Evolutionary conservation across 2,113 vertebrate species (phyloP).

Genomic region (Phocoena sinus): DNA sequence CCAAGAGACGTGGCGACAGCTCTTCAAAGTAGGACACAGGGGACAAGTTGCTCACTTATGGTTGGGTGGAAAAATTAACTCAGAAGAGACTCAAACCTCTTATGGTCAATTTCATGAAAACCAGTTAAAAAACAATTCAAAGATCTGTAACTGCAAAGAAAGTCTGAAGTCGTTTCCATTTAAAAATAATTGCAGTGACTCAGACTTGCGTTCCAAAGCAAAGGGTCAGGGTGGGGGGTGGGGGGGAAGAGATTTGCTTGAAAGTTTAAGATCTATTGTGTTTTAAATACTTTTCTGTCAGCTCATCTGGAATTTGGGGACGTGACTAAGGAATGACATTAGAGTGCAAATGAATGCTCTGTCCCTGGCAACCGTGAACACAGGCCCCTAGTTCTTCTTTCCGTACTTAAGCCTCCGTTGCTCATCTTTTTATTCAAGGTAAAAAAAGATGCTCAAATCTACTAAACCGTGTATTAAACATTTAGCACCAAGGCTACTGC

Average conservation of each 20-base stretch:
- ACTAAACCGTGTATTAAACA: neutral
- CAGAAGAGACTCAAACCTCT: slow-evolving; percentile 45
- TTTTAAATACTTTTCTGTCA: neutral
- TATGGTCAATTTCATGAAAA: slow-evolving; percentile 57
- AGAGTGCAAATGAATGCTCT: fast-evolving
- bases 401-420: fast-evolving
- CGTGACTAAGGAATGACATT: neutral
- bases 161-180: slow-evolving; percentile 11
- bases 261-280: neutral
- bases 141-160: neutral
- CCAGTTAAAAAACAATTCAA: slow-evolving; percentile 32
- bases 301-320: neutral
- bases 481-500: neutral
- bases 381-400: fast-evolving
- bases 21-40: slow-evolving; percentile 48
- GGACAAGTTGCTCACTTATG: slow-evolving; percentile 55
- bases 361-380: neutral
- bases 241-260: fast-evolving
- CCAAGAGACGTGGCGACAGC: slow-evolving; percentile 36
- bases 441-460: neutral
- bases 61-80: slow-evolving; percentile 66
- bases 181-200: neutral
- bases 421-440: neutral
- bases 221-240: fast-evolving
- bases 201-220: neutral